Base-by-base conservation (phyloP, 2,888 invertebrate species). In the Conistra vaccinii region DNA sequence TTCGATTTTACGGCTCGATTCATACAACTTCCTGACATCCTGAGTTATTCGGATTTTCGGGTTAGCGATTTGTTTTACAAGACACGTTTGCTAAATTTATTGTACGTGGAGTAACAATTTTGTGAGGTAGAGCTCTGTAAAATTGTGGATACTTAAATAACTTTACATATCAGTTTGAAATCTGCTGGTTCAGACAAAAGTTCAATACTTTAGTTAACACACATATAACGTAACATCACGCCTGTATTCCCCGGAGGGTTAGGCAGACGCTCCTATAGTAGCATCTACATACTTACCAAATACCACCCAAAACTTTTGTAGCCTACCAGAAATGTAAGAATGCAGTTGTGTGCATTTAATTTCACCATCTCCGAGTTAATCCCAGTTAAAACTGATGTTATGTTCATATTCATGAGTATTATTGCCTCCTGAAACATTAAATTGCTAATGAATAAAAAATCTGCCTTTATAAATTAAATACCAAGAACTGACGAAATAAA, bases 1-100 rank as follows among this genome's bases (percentile, higher is more conserved):
- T 95, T 93, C 94, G 94, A 95, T 96, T 96, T 95, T 90, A 93
- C 93, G 95, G 93, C 90, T 90, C 92, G 91, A 81, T 91, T 90
- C 89, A 73, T 89, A 73, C 86, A 83, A 89, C 60, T 60, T 68
- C 60, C 42, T 60, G 68, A 42, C 89, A 91, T 90, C 89, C 89
- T 87, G 89, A 88, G 87, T 90, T 91, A 92, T 92, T 91, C 89
- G 20, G 86, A 89, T 91, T 92, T 87, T 83, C 51, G 83, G 51
- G 57, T 63, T 60, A 61, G 62, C 12, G 51, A 76, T 83, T 83
- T 83, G 63, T 83, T 82, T 73, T 80, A 58, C 67, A 60, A 55
- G 39, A 58, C 69, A 79, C 72, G 76, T 76, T 42, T 66, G 61
- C 26, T 65, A 45, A 65, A 72, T 76, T 69, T 66, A 60, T 29